Evolutionary conservation across 2,113 vertebrate species (phyloP), one percentile per base, ranked within the genome.

Genomic region (Platichthys stellatus): DNA sequence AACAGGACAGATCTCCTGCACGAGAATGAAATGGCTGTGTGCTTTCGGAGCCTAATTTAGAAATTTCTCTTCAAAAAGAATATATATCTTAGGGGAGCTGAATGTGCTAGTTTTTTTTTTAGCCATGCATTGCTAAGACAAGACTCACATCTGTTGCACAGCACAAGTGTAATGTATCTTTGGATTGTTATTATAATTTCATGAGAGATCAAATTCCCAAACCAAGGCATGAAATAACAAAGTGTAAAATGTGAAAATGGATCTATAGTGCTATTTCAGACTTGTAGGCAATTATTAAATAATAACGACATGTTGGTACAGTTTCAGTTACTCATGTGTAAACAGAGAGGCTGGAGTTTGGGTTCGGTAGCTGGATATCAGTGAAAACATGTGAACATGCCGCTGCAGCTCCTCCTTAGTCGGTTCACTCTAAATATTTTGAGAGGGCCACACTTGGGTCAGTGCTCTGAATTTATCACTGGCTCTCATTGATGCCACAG

Each of bases 191-290:
- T 90, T 81, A 86, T 83, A 85, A 53, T 89, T 87, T 82, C 31
- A 91, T 77, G 18, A 43, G 74, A 65, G 71, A 74, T 90, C 84
- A 73, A 56, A 78, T 91, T 82, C 26, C 79, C 18, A 72, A 83
- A 86, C 14, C 23, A 60, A 21, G 35, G 24, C 49, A 61, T 26
- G 56, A 68, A 28, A 45, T 38, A 65, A 14, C 40, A 80, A 58
- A n/a, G 35, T 31, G 67, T 38, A 17, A 58, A 1, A 58, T 51
- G 15, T 49, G 15, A 49, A 18, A 49, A 49, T 49, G 5, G 5
- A 49, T 1, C 15, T 5, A 49, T 49, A 45, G 51, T 3, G 54
- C 43, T 58, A 5, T 57, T 35, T 24, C n/a, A 21, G 23, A 53
- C 5, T 53, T 7, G 56, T 35, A 7, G 47, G 15, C 2, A 49